phyloP scores from a whole-genome alignment of 2,888 invertebrate genomes.

The Trissonchulus latispiculum region DNA sequence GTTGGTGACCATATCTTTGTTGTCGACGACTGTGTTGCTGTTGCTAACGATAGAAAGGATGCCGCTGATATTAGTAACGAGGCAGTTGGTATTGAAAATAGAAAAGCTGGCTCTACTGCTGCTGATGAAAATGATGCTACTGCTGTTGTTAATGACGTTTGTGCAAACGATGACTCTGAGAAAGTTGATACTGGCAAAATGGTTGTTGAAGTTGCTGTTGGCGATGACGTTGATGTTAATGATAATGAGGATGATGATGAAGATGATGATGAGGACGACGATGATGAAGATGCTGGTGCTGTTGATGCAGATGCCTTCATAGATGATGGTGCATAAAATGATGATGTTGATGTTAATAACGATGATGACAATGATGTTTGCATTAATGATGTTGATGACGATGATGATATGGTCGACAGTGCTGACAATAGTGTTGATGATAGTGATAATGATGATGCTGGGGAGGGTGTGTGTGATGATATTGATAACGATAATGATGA shows the following conservation, averaged over 20 bases:
- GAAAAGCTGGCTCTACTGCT: constrained; percentile 24
- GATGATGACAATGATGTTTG: background rate
- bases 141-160: constrained; percentile 23
- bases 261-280: constrained; percentile 14
- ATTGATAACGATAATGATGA: no score
- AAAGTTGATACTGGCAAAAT: constrained; percentile 23
- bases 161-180: constrained; percentile 24
- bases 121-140: constrained; percentile 27
- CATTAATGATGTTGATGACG: background rate
- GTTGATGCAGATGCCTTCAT: background rate
- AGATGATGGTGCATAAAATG: background rate
- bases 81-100: constrained; percentile 24
- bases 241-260: no score
- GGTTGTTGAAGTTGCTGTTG: constrained; percentile 16
- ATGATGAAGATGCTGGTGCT: constrained; percentile 14
- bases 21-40: constrained; percentile 26
- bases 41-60: constrained; percentile 23
- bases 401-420: no score
- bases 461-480: no score
- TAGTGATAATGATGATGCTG: no score
- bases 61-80: constrained; percentile 23
- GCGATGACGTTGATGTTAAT: constrained; percentile 30
- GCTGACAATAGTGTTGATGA: no score
- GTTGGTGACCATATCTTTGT: constrained; percentile 25
- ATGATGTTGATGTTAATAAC: background rate